phyloP scores from a whole-genome alignment of 2,797 vertebrate genomes.

The Moxostoma hubbsi region DNA sequence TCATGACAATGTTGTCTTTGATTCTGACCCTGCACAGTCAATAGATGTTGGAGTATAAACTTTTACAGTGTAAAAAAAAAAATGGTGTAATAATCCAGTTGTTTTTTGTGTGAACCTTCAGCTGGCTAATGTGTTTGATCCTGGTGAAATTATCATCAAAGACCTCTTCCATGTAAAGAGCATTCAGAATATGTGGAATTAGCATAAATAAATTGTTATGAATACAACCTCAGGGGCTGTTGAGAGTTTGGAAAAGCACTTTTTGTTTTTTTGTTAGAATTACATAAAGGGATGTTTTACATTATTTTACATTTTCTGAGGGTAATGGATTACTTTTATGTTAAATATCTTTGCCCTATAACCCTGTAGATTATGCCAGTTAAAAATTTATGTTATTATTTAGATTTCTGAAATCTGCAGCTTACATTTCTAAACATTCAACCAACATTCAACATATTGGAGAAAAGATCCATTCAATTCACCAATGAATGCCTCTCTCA shows the following conservation, averaged over 20 bases:
- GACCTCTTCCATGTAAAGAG: constrained; percentile 60
- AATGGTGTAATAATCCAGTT: constrained; percentile 52
- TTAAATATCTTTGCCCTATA: no score
- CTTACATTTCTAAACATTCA: no score
- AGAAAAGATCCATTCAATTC: no score
- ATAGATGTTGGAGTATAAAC: constrained; percentile 51
- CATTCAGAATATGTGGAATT: constrained; percentile 54
- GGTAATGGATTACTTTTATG: no score
- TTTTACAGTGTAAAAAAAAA: constrained; percentile 42
- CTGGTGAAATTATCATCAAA: constrained; percentile 55
- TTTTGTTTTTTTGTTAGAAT: not conserved
- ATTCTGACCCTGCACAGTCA: constrained; percentile 42
- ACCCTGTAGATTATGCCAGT: no score
- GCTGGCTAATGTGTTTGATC: constrained; percentile 52
- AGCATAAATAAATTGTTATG: constrained; percentile 58
- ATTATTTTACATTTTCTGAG: no score
- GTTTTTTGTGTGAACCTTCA: constrained; percentile 57
- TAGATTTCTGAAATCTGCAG: no score
- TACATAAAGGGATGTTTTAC: no score
- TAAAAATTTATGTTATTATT: no score
- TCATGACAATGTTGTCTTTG: constrained; percentile 51
- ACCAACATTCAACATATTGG: no score
- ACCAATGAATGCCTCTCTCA: no score
- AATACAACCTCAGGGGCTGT: not conserved
- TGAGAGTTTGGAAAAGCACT: not conserved